Evolutionary conservation across 2,888 invertebrate genomes (phyloP), one percentile per base, ranked within the genome.

Genomic region (Andrena flavipes): DNA sequence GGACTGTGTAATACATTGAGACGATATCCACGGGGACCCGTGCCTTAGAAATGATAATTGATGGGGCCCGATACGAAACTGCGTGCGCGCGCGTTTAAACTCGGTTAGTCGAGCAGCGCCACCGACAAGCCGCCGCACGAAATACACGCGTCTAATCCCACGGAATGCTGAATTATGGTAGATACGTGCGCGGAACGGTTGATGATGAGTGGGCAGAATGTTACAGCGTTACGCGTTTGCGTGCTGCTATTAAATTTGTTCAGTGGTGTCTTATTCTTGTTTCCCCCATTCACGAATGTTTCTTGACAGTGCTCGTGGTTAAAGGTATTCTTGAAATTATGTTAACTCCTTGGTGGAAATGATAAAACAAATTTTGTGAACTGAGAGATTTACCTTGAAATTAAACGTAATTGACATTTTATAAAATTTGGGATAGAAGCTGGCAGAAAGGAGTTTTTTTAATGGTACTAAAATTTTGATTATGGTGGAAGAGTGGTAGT

Each of bases 61-160:
- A 84, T 73, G 73, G 62, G 7, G 42, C n/a, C 13, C 48, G 63
- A 26, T 10, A 29, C 42, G 51, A 68, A 68, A 48, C 65, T 20
- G 42, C 35, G 35, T 26, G 23, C 35, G 59, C 54, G 33, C 26
- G 48, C 33, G 4, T 63, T 64, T 76, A 74, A 82, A 68, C 64
- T 64, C 70, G 82, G 76, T 84, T 87, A 82, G 80, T 82, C 87
- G 76, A 71, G 54, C 73, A 71, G n/a, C n/a, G 7, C 49, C 65
- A 48, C 60, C 56, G 74, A 67, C 74, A 56, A 54, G 54, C 49
- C 35, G 60, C 59, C 59, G 26, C 59, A 30, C 56, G 64, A 60
- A 75, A 72, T 62, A 67, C 64, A 23, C 56, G 51, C 68, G 56
- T 48, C 70, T 83, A 85, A 87, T 78, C 76, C 81, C 69, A 33